Conservation (phyloP, 2,797 vertebrate genomes). For the Mionectes olivaceus region DNA sequence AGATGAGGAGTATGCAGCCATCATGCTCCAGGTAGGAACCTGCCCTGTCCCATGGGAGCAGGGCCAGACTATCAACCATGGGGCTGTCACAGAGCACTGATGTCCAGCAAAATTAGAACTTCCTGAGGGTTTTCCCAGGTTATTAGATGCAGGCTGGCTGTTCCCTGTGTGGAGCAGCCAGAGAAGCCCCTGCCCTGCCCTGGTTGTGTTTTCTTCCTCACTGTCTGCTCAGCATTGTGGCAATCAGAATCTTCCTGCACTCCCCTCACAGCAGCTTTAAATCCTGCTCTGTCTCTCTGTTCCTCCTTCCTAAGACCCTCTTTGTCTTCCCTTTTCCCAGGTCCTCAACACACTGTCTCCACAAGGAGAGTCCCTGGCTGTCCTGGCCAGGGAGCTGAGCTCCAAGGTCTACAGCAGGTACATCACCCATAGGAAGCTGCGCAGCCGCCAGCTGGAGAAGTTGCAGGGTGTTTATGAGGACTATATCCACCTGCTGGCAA, state of each 20-base stretch:
- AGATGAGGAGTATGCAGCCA: constrained; percentile 84
- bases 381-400: constrained; percentile 84
- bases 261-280: neutral
- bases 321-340: constrained; percentile 71
- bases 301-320: neutral
- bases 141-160: neutral
- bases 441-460: constrained; percentile 78
- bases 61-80: accelerated
- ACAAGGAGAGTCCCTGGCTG: constrained; percentile 85
- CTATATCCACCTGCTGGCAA: constrained; percentile 86
- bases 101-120: neutral
- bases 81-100: neutral
- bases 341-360: constrained; percentile 80
- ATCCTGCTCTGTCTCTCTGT: neutral
- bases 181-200: neutral
- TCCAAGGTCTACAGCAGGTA: constrained; percentile 82
- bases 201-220: neutral
- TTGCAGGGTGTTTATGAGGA: constrained; percentile 78
- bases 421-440: constrained; percentile 78
- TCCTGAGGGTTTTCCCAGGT: neutral
- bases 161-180: neutral
- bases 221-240: neutral
- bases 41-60: neutral
- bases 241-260: neutral
- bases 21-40: constrained; percentile 88